Conservation (phyloP, 1,140 invertebrate species). For the Neotoxoptera formosana region DNA sequence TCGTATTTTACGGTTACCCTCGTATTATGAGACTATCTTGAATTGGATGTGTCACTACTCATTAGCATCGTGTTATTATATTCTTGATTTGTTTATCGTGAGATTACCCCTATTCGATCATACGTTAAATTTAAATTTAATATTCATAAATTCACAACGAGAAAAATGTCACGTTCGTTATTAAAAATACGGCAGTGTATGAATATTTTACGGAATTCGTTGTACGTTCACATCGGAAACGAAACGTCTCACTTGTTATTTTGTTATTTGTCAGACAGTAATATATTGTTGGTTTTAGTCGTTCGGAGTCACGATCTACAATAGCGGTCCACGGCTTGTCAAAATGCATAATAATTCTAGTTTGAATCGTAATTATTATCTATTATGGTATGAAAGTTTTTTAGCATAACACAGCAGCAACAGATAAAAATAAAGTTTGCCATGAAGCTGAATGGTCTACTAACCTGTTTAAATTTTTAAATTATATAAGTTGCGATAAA, state of each 20-base stretch:
- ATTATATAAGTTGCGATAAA: neutral
- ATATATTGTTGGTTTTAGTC: neutral
- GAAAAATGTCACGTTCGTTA: neutral
- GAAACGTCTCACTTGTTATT: neutral
- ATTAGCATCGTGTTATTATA: neutral
- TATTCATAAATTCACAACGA: neutral
- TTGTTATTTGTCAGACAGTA: neutral
- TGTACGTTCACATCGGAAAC: neutral
- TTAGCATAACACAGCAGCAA: neutral
- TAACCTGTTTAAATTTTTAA: neutral
- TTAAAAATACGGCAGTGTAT: neutral
- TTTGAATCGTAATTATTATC: constrained; percentile 10
- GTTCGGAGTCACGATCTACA: neutral
- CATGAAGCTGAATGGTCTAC: neutral
- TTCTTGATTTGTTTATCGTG: neutral
- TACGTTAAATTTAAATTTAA: neutral
- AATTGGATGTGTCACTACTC: neutral
- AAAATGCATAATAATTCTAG: neutral
- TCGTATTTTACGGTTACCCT: neutral
- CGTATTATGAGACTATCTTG: neutral
- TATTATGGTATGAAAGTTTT: neutral
- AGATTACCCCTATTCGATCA: neutral
- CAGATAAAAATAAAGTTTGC: neutral
- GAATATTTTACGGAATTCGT: neutral
- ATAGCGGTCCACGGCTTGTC: neutral